phyloP scores from a whole-genome alignment of 1,140 invertebrate genomes.

The Drosophila prosaltans region DNA sequence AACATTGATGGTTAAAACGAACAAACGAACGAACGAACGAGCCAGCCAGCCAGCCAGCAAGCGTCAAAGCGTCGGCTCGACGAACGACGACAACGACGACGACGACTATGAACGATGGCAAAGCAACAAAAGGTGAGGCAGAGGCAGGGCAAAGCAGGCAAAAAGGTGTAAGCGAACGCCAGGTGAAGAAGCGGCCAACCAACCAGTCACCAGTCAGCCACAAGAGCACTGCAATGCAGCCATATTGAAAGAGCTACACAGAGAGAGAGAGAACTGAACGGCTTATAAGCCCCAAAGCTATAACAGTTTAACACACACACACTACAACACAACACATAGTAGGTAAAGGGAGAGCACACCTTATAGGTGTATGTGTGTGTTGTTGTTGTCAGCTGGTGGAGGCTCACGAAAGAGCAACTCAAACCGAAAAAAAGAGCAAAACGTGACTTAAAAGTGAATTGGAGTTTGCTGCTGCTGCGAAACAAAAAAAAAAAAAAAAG shows the following conservation, averaged over 20 bases:
- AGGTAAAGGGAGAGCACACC: constrained; percentile 21
- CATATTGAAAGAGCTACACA: constrained; percentile 64
- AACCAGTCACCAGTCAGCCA: too few relatives aligned
- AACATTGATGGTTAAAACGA: constrained; percentile 75
- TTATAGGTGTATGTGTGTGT: constrained; percentile 26
- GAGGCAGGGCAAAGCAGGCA: constrained; percentile 32
- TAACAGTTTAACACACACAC: constrained; percentile 67
- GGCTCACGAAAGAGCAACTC: constrained; percentile 40
- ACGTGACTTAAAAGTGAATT: constrained; percentile 81
- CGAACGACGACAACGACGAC: not conserved
- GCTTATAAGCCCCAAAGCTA: constrained; percentile 61
- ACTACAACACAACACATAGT: constrained; percentile 30
- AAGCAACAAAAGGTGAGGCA: constrained; percentile 35
- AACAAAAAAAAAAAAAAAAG: constrained; percentile 29
- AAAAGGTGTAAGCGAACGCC: constrained; percentile 77
- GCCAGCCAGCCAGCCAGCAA: constrained; percentile 14
- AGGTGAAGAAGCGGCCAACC: constrained; percentile 70
- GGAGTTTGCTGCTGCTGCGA: constrained; percentile 36
- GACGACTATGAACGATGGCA: constrained; percentile 15
- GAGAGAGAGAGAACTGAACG: constrained; percentile 22
- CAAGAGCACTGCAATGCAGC: constrained; percentile 54
- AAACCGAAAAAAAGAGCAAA: constrained; percentile 73
- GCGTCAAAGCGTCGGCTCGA: constrained; percentile 21
- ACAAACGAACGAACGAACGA: constrained; percentile 25
- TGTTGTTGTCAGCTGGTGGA: constrained; percentile 72